Base-by-base conservation (phyloP, 2,113 vertebrate species). In the Phyllostomus discolor region DNA sequence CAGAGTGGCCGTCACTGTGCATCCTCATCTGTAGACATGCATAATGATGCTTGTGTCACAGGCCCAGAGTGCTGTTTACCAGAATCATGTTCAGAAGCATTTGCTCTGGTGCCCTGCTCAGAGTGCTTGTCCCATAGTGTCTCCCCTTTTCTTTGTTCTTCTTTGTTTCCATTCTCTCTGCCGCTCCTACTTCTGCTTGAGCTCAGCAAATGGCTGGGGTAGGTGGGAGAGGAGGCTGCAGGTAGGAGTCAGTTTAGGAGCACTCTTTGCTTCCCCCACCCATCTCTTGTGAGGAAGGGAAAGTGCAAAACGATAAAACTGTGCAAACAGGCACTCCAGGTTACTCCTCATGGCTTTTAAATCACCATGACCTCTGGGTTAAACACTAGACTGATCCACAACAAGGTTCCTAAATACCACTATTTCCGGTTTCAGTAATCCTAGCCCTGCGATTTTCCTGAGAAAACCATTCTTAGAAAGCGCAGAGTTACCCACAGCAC, bases 141-240 rank as follows among this genome's bases (percentile, higher is more conserved):
- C 35, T 6, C 5, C 22, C 17, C 4, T 35, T 16, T 48, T 33
- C 28, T 66, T 33, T 2, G 20, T 10, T 64, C 33, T 57, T 22
- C 1, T 33, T 10, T 28, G 46, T 5, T 19, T 7, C 1, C 0
- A 0, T 41, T 16, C 43, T 35, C 35, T n/a, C 69, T 20, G 57
- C 26, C 2, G 22, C 24, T 33, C 17, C 73, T 54, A 5, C 43
- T 73, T 17, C 46, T 38, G 43, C 22, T 35, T 2, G 4, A 28
- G 15, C 48, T 43, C 14, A 50, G 79, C 48, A 64, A 54, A 8
- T 2, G 78, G 7, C 31, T 17, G 17, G 33, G 75, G 41, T 20
- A n/a, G 24, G 35, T 38, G 57, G 14, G 72, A 48, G 57, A 41
- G 72, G 24, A 38, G 57, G 54, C 31, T 48, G 54, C 33, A 26